These are phyloP conservation scores for Endomychus coccineus DNA, from an alignment of 2,888 invertebrate genomes.

Conservation along the genomic window DNA sequence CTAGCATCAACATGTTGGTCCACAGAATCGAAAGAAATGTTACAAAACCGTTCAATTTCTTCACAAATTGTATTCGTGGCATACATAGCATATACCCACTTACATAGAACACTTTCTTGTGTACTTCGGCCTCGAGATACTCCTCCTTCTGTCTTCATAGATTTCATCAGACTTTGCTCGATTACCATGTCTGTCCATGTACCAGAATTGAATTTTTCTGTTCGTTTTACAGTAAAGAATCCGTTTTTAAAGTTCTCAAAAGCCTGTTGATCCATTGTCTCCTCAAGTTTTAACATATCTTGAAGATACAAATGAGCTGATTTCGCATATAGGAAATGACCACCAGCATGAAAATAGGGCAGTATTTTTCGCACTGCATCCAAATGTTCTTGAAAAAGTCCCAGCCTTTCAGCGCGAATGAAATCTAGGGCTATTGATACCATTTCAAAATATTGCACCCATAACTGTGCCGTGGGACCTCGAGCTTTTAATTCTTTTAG, in stretches of 20 bases:
- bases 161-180: conserved; percentile 13
- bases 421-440: conserved; percentile 30
- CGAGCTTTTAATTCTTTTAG: conserved; percentile 26
- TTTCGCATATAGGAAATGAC: conserved; percentile 36
- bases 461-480: conserved; percentile 26
- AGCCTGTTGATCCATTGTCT: conserved; percentile 25
- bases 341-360: conserved; percentile 35
- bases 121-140: conserved; percentile 21
- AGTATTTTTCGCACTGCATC: conserved; percentile 32
- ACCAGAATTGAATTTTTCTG: conserved; percentile 20
- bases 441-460: conserved; percentile 35
- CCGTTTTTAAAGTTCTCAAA: conserved; percentile 24
- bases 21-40: conserved; percentile 18
- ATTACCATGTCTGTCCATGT: conserved; percentile 15
- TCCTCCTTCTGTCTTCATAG: conserved; percentile 18
- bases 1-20: conserved; percentile 24
- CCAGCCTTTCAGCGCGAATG: conserved; percentile 29
- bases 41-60: conserved; percentile 23
- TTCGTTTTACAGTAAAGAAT: conserved; percentile 28
- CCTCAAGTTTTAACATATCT: conserved; percentile 28
- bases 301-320: conserved; percentile 27
- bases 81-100: conserved; percentile 29
- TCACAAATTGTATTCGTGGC: conserved; percentile 30
- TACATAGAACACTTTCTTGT: conserved; percentile 26
- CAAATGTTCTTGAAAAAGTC: conserved; percentile 28